Base-by-base conservation (phyloP, 2,888 invertebrate genomes). In the Apomyelois bistriatella region DNA sequence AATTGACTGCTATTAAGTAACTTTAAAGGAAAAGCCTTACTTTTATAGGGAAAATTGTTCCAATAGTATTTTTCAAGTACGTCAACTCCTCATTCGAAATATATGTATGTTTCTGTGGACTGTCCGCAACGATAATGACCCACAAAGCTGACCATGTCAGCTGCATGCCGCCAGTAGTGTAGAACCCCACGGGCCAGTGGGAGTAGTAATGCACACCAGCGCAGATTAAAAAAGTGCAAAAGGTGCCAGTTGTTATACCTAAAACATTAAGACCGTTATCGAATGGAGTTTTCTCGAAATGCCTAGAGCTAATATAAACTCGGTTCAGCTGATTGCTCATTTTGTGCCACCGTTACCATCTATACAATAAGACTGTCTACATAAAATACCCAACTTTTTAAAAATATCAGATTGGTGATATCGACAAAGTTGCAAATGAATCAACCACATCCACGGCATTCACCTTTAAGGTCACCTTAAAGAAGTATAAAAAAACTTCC, bases 111-210 rank as follows among this genome's bases (percentile, higher is more conserved):
- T 88, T 82, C 1, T 78, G 82, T 0, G 95, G 95, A 40, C 86
- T 91, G 70, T 95, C 94, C 0, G 91, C 90, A 0, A 94, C 91
- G 4, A 92, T 54, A 10, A 91, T 59, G 16, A 92, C 86, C 93
- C 94, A 94, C 0, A 91, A 54, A 0, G 83, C 42, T 0, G 92
- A 80, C 80, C 94, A 93, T 0, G 91, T 9, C 0, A 91, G 66
- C 66, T 93, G 91, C 5, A 91, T 64, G 0, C 91, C 69, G 0
- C 93, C 92, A 0, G 92, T 84, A n/a, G 92, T 71, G 65, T 94
- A 94, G 79, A 94, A 94, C 0, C 93, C 94, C 70, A 91, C 87
- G 1, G 91, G 90, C 94, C 95, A 95, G 42, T 92, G 92, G 0
- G 92, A 79, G 10, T 81, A 77, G 53, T 92, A 92, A 10, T 94